Percentiles rank a stretch among this genome's conserved stretches.
Evolutionary conservation across 1,140 invertebrate species (phyloP).

Genomic region (Apis florea): DNA sequence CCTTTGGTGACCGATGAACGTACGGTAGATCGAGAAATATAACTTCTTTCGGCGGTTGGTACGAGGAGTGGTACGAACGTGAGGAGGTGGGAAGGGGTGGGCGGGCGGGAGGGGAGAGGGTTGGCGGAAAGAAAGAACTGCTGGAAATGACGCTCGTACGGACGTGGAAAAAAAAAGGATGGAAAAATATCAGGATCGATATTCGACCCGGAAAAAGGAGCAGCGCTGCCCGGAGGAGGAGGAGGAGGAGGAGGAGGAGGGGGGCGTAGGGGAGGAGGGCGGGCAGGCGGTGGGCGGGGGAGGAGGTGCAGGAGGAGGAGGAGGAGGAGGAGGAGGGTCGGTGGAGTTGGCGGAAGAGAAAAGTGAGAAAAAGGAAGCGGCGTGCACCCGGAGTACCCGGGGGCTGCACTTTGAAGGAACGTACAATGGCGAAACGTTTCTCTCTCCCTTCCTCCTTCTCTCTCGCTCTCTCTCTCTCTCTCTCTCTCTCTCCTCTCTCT

Average conservation of each 20-base stretch:
- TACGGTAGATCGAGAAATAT: slow-evolving; percentile 63
- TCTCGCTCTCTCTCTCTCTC: background rate
- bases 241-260: slow-evolving; percentile 11
- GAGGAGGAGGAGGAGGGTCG: background rate
- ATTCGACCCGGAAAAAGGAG: slow-evolving; percentile 69
- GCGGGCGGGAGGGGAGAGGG: slow-evolving; percentile 9
- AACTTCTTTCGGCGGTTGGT: slow-evolving; percentile 55
- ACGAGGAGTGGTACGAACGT: slow-evolving; percentile 26
- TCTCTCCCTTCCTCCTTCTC: slow-evolving; percentile 19
- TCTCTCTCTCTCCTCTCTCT: too few species aligned
- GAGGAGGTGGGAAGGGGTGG: background rate
- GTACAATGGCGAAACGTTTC: slow-evolving; percentile 62
- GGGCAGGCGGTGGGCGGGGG: slow-evolving; percentile 14
- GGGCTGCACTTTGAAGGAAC: slow-evolving; percentile 65
- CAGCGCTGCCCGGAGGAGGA: slow-evolving; percentile 52
- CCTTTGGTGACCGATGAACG: slow-evolving; percentile 41
- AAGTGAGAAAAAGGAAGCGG: slow-evolving; percentile 66
- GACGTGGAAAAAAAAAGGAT: slow-evolving; percentile 64
- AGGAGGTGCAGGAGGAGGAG: slow-evolving; percentile 8
- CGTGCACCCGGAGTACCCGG: slow-evolving; percentile 55
- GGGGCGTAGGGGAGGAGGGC: background rate
- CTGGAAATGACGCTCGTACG: slow-evolving; percentile 65
- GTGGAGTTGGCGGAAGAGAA: slow-evolving; percentile 49
- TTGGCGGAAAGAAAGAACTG: slow-evolving; percentile 60
- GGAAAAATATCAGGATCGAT: slow-evolving; percentile 67